Base-by-base conservation (phyloP, 2,797 vertebrate species). In the Parauchenoglanis ngamensis region DNA sequence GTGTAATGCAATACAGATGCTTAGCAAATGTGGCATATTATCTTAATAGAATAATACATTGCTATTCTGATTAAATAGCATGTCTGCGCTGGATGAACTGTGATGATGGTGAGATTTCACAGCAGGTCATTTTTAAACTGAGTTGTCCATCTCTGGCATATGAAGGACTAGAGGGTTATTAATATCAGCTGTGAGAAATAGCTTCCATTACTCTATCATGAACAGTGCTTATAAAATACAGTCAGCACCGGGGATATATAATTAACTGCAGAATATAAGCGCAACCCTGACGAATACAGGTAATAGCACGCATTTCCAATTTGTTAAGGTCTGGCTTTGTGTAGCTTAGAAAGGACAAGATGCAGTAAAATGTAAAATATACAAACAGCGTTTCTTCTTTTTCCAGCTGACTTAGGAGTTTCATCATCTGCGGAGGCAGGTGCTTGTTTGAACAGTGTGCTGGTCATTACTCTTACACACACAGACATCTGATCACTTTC, bases 151-250 rank as follows among this genome's bases (percentile, higher is more conserved):
- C 84, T 87, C 75, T 87, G 87, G 70, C 85, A 88, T 67, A 59
- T 75, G 59, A 86, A 87, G 75, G 85, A 89, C 80, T 81, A 83
- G 84, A 83, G 56, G 82, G 88, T 83, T 92, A 92, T 91, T 91
- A 91, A 91, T 90, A 92, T 89, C 86, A 85, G 88, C 88, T 81
- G 83, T 90, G 89, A 92, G 91, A 88, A 91, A 93, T 88, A 86
- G 89, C 81, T 84, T 85, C 57, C 84, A 91, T 90, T 90, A 90
- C 88, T 89, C 87, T 77, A 87, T 88, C 86, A 89, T 28, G 78
- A 84, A 87, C 84, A 86, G 82, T 52, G 49, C 85, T 89, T 77
- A 61, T 89, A 89, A 88, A 92, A 87, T 75, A 86, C 61, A 49
- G 79, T 87, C 84, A 61, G 88, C 67, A 59, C 73, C 31, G 23